phyloP scores from a whole-genome alignment of 2,113 vertebrate species.

The Strix aluco region DNA sequence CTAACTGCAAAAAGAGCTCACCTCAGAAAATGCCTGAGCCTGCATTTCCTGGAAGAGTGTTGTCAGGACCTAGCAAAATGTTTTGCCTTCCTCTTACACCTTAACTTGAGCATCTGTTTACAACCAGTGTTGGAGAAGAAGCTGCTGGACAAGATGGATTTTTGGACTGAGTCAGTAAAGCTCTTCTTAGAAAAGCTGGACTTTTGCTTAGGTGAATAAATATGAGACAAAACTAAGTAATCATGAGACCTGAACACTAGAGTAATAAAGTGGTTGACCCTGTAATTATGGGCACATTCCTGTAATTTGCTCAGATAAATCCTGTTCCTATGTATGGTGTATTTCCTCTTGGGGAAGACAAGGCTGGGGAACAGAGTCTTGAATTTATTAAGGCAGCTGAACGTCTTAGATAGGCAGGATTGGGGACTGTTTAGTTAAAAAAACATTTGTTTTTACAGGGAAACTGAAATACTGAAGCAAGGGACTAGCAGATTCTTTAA shows the following conservation, averaged over 20 bases:
- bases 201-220: background rate
- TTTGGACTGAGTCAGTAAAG: background rate
- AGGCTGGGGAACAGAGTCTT: background rate
- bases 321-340: background rate
- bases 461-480: background rate
- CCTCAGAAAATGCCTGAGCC: background rate
- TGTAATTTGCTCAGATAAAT: background rate
- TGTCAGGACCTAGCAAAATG: background rate
- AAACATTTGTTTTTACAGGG: background rate
- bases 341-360: background rate
- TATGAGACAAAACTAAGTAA: background rate
- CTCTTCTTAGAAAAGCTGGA: background rate
- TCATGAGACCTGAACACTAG: background rate
- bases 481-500: background rate
- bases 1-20: background rate
- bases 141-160: background rate
- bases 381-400: background rate
- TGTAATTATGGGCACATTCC: background rate
- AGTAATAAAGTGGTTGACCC: background rate
- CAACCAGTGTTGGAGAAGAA: background rate
- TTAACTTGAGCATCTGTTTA: background rate
- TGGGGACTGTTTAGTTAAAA: background rate
- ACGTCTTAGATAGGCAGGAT: background rate
- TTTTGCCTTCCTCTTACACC: background rate
- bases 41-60: background rate